Base-by-base conservation (phyloP, 2,113 vertebrate genomes). In the Grallaria varia region DNA sequence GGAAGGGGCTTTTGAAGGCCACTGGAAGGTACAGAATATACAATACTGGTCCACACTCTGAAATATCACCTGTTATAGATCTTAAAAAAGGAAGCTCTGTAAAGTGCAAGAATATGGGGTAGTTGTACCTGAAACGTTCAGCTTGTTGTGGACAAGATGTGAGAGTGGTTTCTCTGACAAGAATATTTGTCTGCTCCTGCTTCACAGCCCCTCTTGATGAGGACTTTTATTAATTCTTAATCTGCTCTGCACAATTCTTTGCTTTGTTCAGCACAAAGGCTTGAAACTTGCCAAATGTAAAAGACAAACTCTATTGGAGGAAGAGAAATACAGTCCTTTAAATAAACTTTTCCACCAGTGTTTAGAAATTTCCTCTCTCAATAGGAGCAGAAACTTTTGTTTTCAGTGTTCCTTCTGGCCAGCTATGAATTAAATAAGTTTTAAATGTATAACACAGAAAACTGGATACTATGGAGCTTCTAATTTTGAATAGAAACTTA, bases 221-320 rank as follows among this genome's bases (percentile, higher is more conserved):
- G 82, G 45, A 3, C 21, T 50, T 78, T 60, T n/a, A 16, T 28
- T 21, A 23, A 42, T 60, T 89, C 53, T 56, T 75, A 40, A 78
- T 82, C 44, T 35, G 10, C 58, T 89, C 74, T 82, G 53, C 58
- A 82, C 39, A 79, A 75, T 69, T 45, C 62, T 94, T 66, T 27
- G 33, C 81, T 96, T 87, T 85, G 74, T 80, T 87, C 74, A 53
- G 71, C 53, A 76, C 58, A 79, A 73, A 76, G 49, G 11, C 44
- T 45, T 60, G 31, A 52, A 92, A 75, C 80, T 60, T 94, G 84
- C 84, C 84, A 94, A 89, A 78, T 78, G n/a, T 56, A 72, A 89
- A 49, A 49, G 40, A 45, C 5, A 5, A 63, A 42, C 23, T 90
- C 49, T 64, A 4, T 19, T 30, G 58, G 30, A 91, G 63, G 45